Evolutionary conservation across 1,140 invertebrate genomes (phyloP).

Genomic region (Drosophila kurseongensis): DNA sequence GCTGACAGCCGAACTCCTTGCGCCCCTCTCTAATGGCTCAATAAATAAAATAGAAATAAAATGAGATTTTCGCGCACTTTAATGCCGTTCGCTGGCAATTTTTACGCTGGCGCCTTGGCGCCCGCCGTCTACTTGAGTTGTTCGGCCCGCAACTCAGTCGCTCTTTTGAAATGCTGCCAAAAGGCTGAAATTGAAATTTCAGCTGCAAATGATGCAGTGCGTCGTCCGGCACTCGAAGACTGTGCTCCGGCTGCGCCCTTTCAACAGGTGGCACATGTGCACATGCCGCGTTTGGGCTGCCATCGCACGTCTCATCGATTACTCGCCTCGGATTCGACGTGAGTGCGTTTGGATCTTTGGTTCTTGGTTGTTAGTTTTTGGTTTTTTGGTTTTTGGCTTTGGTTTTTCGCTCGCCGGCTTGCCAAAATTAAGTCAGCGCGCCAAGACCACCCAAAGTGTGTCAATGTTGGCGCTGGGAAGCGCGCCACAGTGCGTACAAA

Average conservation of each 20-base stretch:
- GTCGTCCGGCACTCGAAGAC: conserved; percentile 41
- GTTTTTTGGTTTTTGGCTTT: conserved; percentile 21
- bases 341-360: conserved; percentile 25
- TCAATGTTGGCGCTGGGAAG: conserved; percentile 68
- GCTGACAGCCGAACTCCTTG: conserved; percentile 56
- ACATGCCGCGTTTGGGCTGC: conserved; percentile 10
- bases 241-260: conserved; percentile 55
- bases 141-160: conserved; percentile 20
- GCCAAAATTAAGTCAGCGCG: conserved; percentile 65
- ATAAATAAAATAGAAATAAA: conserved; percentile 71
- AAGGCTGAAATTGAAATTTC: conserved; percentile 77
- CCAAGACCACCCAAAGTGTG: conserved; percentile 80
- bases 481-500: conserved; percentile 37
- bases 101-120: conserved; percentile 67
- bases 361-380: conserved; percentile 9
- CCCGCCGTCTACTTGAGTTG: conserved; percentile 46
- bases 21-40: conserved; percentile 66
- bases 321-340: conserved; percentile 53
- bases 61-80: conserved; percentile 70
- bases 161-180: conserved; percentile 75
- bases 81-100: conserved; percentile 64
- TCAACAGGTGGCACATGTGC: conserved; percentile 64
- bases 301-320: conserved; percentile 76
- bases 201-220: conserved; percentile 72
- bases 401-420: conserved; percentile 31